Conservation (phyloP, 2,888 invertebrate genomes). For the Himalopsyche kuldschensis region DNA sequence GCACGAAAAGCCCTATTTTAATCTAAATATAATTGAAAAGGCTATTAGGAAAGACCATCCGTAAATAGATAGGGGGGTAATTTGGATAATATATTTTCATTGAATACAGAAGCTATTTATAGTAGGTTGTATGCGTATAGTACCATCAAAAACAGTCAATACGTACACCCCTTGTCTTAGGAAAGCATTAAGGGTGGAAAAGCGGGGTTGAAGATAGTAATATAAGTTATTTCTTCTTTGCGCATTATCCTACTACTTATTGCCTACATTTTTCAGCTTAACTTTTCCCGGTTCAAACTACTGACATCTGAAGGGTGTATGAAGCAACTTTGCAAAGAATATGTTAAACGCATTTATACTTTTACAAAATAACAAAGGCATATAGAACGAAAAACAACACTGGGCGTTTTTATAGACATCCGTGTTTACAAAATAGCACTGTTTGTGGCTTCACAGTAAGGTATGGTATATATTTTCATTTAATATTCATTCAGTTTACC, state of each 20-base stretch:
- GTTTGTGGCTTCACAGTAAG: too few species aligned
- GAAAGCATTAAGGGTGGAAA: slow-evolving; percentile 18
- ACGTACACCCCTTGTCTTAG: slow-evolving; percentile 3
- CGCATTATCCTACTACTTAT: slow-evolving; percentile 33
- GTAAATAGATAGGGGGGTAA: not conserved
- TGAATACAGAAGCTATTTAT: not conserved
- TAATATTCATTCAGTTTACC: too few species aligned
- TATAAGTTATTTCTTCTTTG: slow-evolving; percentile 27
- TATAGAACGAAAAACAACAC: too few species aligned
- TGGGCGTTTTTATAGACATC: too few species aligned
- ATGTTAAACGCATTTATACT: not conserved
- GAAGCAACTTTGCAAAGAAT: not conserved
- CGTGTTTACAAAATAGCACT: too few species aligned
- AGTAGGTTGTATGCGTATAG: not conserved
- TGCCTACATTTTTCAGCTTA: slow-evolving; percentile 34
- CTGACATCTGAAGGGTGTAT: slow-evolving; percentile 1
- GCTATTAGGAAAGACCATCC: not conserved
- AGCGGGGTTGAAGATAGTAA: slow-evolving; percentile 20
- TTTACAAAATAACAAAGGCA: not conserved
- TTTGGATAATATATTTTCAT: not conserved
- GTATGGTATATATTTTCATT: too few species aligned
- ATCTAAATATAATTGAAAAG: not conserved
- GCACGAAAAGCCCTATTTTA: not conserved
- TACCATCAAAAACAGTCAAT: not conserved
- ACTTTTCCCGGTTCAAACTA: slow-evolving; percentile 16